Evolutionary conservation across 1,140 invertebrate genomes (phyloP).

Genomic region (Eciton burchellii): DNA sequence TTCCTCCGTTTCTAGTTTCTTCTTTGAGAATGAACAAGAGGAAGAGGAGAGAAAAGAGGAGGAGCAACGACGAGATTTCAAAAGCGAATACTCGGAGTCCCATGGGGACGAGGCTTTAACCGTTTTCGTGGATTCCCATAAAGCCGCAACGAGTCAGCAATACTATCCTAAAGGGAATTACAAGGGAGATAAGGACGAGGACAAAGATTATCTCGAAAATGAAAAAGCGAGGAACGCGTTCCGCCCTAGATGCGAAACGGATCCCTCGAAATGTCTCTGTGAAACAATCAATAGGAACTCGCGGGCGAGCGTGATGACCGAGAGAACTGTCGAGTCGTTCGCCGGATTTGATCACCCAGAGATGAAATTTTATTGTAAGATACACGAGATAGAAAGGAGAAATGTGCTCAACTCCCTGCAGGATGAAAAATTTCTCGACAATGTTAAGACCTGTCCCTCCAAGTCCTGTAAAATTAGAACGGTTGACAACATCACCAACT

Average conservation of each 20-base stretch:
- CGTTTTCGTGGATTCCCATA: constrained; percentile 53
- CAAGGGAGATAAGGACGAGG: not conserved
- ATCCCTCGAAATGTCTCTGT: constrained; percentile 5
- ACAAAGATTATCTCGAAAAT: not conserved
- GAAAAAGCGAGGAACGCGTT: constrained; percentile 3
- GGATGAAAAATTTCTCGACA: constrained; percentile 25
- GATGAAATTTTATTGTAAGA: constrained; percentile 24
- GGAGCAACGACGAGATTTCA: not conserved
- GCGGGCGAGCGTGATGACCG: not conserved
- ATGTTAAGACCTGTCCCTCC: constrained; percentile 22
- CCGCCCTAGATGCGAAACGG: constrained; percentile 30
- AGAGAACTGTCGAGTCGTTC: constrained; percentile 16
- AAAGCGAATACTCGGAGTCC: not conserved
- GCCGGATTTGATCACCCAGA: constrained; percentile 20
- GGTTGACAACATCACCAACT: constrained; percentile 77
- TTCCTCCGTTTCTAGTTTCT: constrained; percentile 77
- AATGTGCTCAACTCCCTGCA: not conserved
- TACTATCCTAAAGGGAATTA: constrained; percentile 3
- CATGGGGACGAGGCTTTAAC: constrained; percentile 22
- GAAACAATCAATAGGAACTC: not conserved
- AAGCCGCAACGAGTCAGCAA: not conserved
- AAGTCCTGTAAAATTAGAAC: constrained; percentile 72
- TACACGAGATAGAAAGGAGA: constrained; percentile 11
- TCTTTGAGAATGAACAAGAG: constrained; percentile 66
- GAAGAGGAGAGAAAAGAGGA: not conserved